phyloP scores from a whole-genome alignment of 2,888 invertebrate genomes.

The Drosophila formosana region DNA sequence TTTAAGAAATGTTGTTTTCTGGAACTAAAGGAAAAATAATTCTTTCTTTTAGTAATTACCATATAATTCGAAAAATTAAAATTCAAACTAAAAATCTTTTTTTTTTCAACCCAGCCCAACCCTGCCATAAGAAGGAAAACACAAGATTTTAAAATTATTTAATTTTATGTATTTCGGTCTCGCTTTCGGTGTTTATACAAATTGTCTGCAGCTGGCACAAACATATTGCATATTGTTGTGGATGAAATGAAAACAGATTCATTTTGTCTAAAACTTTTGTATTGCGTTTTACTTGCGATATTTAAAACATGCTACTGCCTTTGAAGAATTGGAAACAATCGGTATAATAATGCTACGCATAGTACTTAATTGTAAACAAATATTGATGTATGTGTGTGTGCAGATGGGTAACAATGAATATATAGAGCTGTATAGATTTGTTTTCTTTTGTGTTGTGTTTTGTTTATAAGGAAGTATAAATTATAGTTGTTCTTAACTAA shows the following conservation, averaged over 20 bases:
- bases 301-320: conserved; percentile 62
- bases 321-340: conserved; percentile 62
- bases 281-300: conserved; percentile 49
- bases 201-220: conserved; percentile 54
- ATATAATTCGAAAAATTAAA: not conserved
- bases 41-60: too few species aligned
- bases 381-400: conserved; percentile 19
- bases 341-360: conserved; percentile 30
- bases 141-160: conserved; percentile 54
- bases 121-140: conserved; percentile 11
- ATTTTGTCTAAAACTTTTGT: conserved; percentile 52
- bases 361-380: conserved; percentile 60
- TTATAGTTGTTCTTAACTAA: conserved; percentile 71
- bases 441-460: conserved; percentile 11
- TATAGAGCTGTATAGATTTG: conserved; percentile 19
- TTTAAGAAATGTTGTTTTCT: too few species aligned
- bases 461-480: conserved; percentile 42
- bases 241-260: conserved; percentile 41
- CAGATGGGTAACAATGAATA: conserved; percentile 69
- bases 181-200: conserved; percentile 63
- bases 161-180: conserved; percentile 59
- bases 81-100: not conserved
- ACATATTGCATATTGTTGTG: conserved; percentile 44
- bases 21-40: too few species aligned
- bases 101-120: not conserved